Conservation (phyloP, 2,113 vertebrate species). For the Pavo muticus region DNA sequence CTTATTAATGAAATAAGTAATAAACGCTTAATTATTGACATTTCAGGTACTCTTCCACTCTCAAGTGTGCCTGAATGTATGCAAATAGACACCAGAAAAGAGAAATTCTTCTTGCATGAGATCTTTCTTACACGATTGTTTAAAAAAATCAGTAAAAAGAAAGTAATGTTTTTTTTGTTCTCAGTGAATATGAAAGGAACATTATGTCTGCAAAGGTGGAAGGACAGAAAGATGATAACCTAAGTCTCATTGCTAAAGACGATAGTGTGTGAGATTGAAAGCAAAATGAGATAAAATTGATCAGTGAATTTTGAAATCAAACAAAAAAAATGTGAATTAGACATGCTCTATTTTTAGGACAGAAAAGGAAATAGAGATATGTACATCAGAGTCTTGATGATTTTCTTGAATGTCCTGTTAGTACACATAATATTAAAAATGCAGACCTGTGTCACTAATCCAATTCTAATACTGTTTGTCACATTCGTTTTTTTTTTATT, state of each 20-base stretch:
- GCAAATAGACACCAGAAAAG: not conserved
- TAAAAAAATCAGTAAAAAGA: not conserved
- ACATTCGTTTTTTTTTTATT: not conserved
- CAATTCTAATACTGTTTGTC: not conserved
- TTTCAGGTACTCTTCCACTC: not conserved
- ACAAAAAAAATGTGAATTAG: not conserved
- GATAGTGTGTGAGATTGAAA: not conserved
- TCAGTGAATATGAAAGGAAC: not conserved
- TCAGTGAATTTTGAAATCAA: slow-evolving; percentile 17
- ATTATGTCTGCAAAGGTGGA: not conserved
- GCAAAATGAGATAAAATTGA: slow-evolving; percentile 12
- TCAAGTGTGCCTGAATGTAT: not conserved
- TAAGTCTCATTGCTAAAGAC: not conserved
- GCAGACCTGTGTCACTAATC: not conserved
- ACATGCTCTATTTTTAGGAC: not conserved
- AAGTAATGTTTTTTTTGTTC: not conserved
- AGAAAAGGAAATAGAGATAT: not conserved
- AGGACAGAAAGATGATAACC: not conserved
- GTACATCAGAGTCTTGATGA: not conserved
- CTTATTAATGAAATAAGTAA: not conserved
- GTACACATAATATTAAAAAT: not conserved
- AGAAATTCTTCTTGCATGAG: not conserved
- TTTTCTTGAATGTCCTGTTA: not conserved
- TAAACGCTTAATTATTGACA: not conserved
- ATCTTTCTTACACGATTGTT: not conserved